These are phyloP conservation scores for Enteromius argenteus DNA, from an alignment of 2,797 vertebrate genomes.

Conservation along the genomic window DNA sequence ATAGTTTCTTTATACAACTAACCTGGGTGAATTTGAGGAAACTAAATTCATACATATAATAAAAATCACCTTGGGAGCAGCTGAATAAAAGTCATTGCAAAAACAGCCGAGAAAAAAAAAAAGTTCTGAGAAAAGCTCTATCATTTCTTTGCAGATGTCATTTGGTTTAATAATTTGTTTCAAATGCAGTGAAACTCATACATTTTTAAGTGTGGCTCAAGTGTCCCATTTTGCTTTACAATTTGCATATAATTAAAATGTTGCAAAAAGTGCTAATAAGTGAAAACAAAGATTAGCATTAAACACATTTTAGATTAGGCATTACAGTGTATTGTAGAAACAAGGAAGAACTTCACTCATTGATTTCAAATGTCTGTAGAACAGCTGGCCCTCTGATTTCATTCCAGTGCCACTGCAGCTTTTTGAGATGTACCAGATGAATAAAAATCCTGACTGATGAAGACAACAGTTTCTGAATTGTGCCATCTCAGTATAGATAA, in stretches of 20 bases:
- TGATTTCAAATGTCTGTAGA: neutral
- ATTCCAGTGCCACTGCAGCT: neutral
- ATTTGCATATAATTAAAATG: neutral
- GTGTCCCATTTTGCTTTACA: neutral
- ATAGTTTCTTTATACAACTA: no score
- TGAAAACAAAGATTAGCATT: neutral
- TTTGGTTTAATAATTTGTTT: slow-evolving; percentile 3
- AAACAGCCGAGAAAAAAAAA: neutral
- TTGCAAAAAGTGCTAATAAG: neutral
- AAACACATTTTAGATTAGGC: neutral
- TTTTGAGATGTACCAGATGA: slow-evolving; percentile 5
- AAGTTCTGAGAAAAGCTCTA: neutral
- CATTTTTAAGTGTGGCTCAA: neutral
- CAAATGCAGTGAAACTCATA: neutral
- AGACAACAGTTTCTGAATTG: slow-evolving; percentile 15
- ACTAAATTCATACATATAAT: neutral
- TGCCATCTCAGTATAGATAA: neutral
- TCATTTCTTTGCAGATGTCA: neutral
- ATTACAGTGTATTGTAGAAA: neutral
- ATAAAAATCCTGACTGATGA: slow-evolving; percentile 3
- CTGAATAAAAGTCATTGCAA: neutral
- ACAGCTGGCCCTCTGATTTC: slow-evolving; percentile 9
- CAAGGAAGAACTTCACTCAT: neutral
- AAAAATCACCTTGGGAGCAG: neutral
- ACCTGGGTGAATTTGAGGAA: neutral